Evolutionary conservation across 2,113 vertebrate species (phyloP), one percentile per base, ranked within the genome.

Genomic region (Pachypanchax playfairii): DNA sequence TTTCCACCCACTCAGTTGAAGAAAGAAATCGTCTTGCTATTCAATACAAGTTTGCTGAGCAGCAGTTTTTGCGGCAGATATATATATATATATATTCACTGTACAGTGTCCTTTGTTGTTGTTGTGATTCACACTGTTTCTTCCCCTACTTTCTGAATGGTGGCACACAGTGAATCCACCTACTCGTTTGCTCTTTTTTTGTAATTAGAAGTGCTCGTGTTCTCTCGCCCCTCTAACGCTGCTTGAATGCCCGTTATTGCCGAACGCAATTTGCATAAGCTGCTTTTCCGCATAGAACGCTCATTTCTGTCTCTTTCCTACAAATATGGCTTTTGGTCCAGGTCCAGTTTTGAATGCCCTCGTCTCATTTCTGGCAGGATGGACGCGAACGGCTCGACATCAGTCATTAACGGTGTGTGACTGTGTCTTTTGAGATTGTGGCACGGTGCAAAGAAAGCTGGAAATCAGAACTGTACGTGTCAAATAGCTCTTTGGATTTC

Each of bases 221-320:
- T 73, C 79, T 52, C 69, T 67, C 64, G 64, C 60, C 43, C 22
- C 3, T 17, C 72, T 76, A 73, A 80, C 65, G 68, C 73, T 49
- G 50, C 83, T 67, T 64, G 62, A 84, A 85, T 73, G 74, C 73
- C n/a, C 77, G 73, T 84, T 85, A 87, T 85, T 83, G 80, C 72
- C 48, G 70, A 77, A 73, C 78, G 70, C 48, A 49, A 82, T 87
- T 87, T 88, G 75, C 80, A 85, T 87, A 87, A 88, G 82, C 84
- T 68, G 80, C 67, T 84, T 90, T 86, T 74, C 77, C 58, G 60
- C 77, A 74, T 73, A 69, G 67, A 65, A 70, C 28, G 14, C 82
- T 79, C 39, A 46, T 80, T 86, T 69, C 73, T 67, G 64, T 44
- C 50, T 25, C 51, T 46, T 50, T 80, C 58, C 74, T 63, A 33